Evolutionary conservation across 1,140 invertebrate species (phyloP).

Genomic region (Macrostomum lignano): DNA sequence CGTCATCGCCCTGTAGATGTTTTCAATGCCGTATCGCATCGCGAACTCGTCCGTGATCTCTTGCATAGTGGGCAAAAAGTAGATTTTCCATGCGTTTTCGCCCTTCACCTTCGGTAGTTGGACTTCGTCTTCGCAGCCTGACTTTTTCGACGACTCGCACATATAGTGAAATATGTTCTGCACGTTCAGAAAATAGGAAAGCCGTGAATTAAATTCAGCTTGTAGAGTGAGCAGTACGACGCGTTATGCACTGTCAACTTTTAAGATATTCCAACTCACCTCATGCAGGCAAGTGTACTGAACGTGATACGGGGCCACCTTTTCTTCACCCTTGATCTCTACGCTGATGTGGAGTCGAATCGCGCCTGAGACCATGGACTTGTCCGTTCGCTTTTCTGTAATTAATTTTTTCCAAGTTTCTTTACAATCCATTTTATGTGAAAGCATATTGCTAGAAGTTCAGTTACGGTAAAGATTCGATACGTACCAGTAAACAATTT

Average conservation of each 20-base stretch:
- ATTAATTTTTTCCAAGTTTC: not conserved
- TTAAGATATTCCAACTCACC: constrained; percentile 22
- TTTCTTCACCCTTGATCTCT: constrained; percentile 98
- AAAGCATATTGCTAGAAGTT: too few relatives aligned
- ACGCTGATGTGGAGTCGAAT: constrained; percentile 94
- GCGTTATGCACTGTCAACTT: too few relatives aligned
- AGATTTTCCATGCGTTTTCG: constrained; percentile 94
- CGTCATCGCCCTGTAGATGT: constrained; percentile 99
- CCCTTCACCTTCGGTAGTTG: constrained; percentile 56
- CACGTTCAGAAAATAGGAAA: constrained; percentile 8
- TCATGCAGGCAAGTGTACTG: constrained; percentile 98
- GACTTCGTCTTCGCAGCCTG: constrained; percentile 45
- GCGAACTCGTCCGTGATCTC: constrained; percentile 98
- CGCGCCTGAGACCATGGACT: constrained; percentile 65
- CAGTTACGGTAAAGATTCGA: too few relatives aligned
- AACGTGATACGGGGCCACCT: constrained; percentile 90
- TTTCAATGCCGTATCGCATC: constrained; percentile 97
- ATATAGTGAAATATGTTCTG: constrained; percentile 78
- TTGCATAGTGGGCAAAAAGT: constrained; percentile 78
- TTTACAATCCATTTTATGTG: too few relatives aligned
- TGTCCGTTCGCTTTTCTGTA: constrained; percentile 5
- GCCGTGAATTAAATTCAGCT: not conserved
- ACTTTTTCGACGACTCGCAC: constrained; percentile 36
- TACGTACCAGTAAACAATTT: too few relatives aligned
- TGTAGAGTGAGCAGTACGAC: too few relatives aligned